Percentiles rank a stretch among this genome's conserved stretches.
Evolutionary conservation across 2,113 vertebrate species (phyloP).

Genomic region (Notothenia coriiceps): DNA sequence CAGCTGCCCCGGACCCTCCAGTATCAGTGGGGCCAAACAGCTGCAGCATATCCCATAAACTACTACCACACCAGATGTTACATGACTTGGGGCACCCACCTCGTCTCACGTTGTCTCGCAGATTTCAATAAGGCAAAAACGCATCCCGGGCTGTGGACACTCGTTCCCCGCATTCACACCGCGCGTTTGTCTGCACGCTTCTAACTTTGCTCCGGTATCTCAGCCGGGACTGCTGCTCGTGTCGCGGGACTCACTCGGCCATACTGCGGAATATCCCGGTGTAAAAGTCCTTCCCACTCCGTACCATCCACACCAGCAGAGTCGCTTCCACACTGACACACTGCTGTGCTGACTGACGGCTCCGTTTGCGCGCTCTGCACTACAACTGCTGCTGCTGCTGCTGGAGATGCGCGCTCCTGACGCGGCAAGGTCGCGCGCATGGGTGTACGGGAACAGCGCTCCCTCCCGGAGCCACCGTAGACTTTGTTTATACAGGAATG

Average conservation of each 20-base stretch:
- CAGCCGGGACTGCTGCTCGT: neutral
- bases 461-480: slow-evolving; percentile 67
- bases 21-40: neutral
- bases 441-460: slow-evolving; percentile 73
- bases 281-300: slow-evolving; percentile 36
- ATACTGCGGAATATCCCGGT: slow-evolving; percentile 42
- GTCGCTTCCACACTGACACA: slow-evolving; percentile 7
- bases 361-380: slow-evolving; percentile 11
- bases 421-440: slow-evolving; percentile 31
- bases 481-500: neutral
- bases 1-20: slow-evolving; percentile 9
- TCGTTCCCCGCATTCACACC: slow-evolving; percentile 29
- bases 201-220: slow-evolving; percentile 12
- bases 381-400: slow-evolving; percentile 30
- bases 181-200: neutral
- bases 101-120: neutral
- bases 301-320: slow-evolving; percentile 54
- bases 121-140: neutral
- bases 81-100: neutral
- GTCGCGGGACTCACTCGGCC: slow-evolving; percentile 48
- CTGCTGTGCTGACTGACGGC: neutral
- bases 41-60: neutral
- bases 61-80: neutral
- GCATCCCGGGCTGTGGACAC: neutral
- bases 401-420: slow-evolving; percentile 36